Evolutionary conservation across 2,888 invertebrate genomes (phyloP).

Genomic region (Nymphalis c-album): DNA sequence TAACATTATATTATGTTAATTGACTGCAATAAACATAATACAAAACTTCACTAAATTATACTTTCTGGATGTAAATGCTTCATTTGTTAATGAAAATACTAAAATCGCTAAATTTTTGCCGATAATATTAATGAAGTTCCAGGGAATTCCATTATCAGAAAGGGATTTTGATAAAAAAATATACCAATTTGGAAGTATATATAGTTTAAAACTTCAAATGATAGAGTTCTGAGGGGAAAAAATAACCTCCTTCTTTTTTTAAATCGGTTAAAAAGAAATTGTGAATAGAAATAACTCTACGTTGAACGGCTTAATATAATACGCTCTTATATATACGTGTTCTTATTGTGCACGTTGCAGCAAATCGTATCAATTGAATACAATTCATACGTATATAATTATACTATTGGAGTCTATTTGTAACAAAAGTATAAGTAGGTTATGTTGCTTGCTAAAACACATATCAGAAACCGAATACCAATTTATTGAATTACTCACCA

Average conservation of each 20-base stretch:
- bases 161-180: too few relatives aligned
- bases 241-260: background rate
- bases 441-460: background rate
- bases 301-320: background rate
- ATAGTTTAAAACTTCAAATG: too few relatives aligned
- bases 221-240: too few relatives aligned
- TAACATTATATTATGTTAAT: too few relatives aligned
- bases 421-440: conserved; percentile 19
- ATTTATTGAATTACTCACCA: conserved; percentile 14
- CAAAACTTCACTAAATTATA: too few relatives aligned
- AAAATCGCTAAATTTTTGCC: too few relatives aligned
- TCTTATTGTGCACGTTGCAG: conserved; percentile 36
- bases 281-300: background rate
- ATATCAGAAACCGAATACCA: conserved; percentile 13
- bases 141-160: too few relatives aligned
- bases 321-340: conserved; percentile 7
- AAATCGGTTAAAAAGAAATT: background rate
- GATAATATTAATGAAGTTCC: too few relatives aligned
- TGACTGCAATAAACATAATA: too few relatives aligned
- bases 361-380: conserved; percentile 43
- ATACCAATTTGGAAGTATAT: too few relatives aligned
- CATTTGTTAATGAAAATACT: too few relatives aligned
- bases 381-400: conserved; percentile 33
- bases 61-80: too few relatives aligned
- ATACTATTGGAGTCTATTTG: conserved; percentile 25